phyloP scores from a whole-genome alignment of 2,113 vertebrate genomes.

The Hylia prasina region DNA sequence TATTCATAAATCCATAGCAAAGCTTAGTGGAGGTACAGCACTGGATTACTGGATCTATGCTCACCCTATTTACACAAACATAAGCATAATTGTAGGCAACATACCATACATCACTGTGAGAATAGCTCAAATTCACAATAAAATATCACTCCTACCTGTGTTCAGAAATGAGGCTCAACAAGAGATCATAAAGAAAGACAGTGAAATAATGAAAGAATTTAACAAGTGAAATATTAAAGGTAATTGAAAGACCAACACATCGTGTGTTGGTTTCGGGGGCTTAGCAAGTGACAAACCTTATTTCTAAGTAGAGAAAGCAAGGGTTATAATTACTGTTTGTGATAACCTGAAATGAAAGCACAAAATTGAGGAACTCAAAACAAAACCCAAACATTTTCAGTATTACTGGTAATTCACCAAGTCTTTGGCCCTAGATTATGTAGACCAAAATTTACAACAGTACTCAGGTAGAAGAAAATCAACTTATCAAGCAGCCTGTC shows the following conservation, averaged over 20 bases:
- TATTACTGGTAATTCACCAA: background rate
- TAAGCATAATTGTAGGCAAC: background rate
- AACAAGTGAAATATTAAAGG: background rate
- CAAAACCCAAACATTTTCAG: background rate
- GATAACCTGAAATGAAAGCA: background rate
- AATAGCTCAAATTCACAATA: background rate
- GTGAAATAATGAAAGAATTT: background rate
- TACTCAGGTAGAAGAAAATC: background rate
- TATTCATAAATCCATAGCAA: background rate
- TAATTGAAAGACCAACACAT: background rate
- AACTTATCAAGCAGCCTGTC: background rate
- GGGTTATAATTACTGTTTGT: background rate
- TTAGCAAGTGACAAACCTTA: background rate
- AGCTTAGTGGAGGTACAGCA: background rate
- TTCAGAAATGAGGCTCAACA: background rate
- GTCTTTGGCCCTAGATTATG: background rate
- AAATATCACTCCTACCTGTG: background rate
- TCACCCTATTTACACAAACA: constrained; percentile 29
- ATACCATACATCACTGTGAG: background rate
- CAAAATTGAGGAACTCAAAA: background rate
- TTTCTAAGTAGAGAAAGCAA: background rate
- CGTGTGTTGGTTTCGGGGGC: background rate
- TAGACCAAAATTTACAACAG: background rate
- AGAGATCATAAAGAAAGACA: background rate
- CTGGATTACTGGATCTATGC: constrained; percentile 14